phyloP scores from a whole-genome alignment of 92 coral and sea anemone genomes.

The Galaxea fascicularis region DNA sequence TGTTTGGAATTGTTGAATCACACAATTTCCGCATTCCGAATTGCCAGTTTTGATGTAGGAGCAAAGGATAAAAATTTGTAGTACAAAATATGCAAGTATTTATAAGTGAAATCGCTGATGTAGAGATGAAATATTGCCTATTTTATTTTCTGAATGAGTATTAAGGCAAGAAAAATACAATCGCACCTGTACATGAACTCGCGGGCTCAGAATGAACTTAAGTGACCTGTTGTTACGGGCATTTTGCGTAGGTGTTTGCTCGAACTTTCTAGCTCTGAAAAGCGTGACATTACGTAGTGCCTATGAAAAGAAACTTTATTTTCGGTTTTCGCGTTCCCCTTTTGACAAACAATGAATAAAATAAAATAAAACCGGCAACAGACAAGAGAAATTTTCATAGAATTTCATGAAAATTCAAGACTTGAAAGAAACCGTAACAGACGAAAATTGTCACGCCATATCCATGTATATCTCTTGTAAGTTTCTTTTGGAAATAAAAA shows the following conservation, averaged over 20 bases:
- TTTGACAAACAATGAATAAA: neutral
- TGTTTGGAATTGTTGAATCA: neutral
- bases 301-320: constrained; percentile 67
- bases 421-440: neutral
- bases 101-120: neutral
- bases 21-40: too few relatives aligned
- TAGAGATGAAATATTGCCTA: neutral
- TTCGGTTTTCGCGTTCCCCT: constrained; percentile 5
- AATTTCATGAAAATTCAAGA: neutral
- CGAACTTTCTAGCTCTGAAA: constrained; percentile 40
- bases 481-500: too few relatives aligned
- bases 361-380: constrained; percentile 38
- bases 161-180: neutral
- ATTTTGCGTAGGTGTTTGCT: constrained; percentile 7
- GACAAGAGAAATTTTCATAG: neutral
- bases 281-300: constrained; percentile 65
- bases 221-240: constrained; percentile 41
- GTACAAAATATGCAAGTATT: neutral
- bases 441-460: constrained; percentile 27
- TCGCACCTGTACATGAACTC: neutral
- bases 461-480: neutral
- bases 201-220: neutral
- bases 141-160: too few relatives aligned
- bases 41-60: too few relatives aligned
- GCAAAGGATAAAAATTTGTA: neutral